Conservation (phyloP, 2,113 vertebrate genomes). For the Ictidomys tridecemlineatus region DNA sequence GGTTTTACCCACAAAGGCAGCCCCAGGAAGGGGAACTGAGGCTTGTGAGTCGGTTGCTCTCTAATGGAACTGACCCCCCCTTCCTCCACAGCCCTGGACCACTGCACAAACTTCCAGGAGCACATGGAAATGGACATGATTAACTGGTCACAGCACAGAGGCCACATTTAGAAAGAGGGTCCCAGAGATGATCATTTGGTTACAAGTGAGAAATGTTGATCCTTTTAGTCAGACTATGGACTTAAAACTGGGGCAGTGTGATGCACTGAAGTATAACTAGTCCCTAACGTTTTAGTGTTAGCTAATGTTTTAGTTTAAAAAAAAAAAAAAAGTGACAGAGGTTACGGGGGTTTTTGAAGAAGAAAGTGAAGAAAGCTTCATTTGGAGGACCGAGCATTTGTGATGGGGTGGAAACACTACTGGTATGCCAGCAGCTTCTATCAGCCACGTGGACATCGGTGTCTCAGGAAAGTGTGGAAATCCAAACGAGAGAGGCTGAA, state of each 20-base stretch:
- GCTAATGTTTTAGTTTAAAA: background rate
- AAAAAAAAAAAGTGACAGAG: background rate
- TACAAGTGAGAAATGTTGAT: background rate
- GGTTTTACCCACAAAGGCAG: background rate
- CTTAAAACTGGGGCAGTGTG: background rate
- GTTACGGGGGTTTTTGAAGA: background rate
- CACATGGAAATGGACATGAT: background rate
- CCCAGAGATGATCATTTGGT: background rate
- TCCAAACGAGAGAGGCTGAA: background rate
- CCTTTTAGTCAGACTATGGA: background rate
- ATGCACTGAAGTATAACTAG: no score
- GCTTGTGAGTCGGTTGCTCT: background rate
- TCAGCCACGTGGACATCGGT: background rate
- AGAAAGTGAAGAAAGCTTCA: background rate
- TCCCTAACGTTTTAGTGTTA: background rate
- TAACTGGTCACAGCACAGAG: background rate
- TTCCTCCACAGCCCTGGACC: background rate
- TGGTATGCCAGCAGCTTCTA: rapidly evolving
- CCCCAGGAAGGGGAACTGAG: background rate
- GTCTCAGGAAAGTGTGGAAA: background rate
- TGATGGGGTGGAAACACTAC: background rate
- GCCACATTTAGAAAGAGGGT: background rate
- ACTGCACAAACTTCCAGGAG: background rate
- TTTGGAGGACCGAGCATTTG: background rate
- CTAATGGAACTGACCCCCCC: background rate